Conservation (phyloP, 1,140 invertebrate species). For the Microvelia longipes region DNA sequence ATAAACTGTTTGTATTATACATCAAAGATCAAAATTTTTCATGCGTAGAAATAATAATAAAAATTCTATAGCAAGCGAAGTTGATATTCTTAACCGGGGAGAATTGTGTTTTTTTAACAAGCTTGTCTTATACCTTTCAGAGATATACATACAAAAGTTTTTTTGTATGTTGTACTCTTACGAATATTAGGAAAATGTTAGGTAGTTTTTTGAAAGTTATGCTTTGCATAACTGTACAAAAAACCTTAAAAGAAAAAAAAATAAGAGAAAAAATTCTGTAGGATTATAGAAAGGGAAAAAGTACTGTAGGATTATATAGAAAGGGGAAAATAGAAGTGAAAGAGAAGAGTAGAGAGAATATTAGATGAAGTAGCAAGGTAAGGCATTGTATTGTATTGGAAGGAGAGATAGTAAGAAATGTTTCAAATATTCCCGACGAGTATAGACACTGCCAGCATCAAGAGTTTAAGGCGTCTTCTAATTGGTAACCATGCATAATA, state of each 20-base stretch:
- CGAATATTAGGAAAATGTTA: not conserved
- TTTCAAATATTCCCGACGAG: too few relatives aligned
- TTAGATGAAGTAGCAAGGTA: not conserved
- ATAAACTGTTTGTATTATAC: not conserved
- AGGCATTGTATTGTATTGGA: not conserved
- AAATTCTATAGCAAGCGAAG: too few relatives aligned
- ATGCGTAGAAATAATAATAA: too few relatives aligned
- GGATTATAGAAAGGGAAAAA: not conserved
- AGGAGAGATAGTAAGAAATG: not conserved
- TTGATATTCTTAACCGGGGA: not conserved
- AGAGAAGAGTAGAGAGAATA: not conserved
- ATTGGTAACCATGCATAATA: not conserved
- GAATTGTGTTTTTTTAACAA: not conserved
- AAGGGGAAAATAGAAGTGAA: not conserved
- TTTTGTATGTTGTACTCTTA: too few relatives aligned
- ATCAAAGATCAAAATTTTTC: too few relatives aligned
- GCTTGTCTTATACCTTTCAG: not conserved
- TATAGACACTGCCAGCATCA: too few relatives aligned
- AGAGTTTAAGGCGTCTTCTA: not conserved
- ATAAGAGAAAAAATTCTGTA: too few relatives aligned
- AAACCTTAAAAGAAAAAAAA: too few relatives aligned
- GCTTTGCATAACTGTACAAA: not conserved
- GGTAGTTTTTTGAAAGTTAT: not conserved
- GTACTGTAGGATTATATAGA: not conserved
- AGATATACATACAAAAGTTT: not conserved